Evolutionary conservation across 1,140 invertebrate genomes (phyloP), one percentile per base, ranked within the genome.

Genomic region (Phthorimaea operculella): DNA sequence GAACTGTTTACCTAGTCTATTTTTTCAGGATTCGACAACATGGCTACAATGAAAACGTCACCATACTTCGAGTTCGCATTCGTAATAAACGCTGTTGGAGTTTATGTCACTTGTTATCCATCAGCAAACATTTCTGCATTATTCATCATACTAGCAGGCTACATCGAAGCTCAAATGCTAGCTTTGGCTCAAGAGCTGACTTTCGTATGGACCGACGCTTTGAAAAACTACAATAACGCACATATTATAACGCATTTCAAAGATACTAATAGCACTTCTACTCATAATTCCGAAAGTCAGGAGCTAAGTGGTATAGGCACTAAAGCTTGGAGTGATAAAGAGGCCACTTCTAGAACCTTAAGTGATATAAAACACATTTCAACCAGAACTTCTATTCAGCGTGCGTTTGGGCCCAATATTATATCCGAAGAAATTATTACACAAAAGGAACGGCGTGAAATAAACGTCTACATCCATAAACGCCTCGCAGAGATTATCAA

Each of bases 1-100:
- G 21, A 2, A 28, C 21, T 28, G 6, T 2, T 28, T 2, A 28
- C 6, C 21, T 28, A 28, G 2, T 4, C 21, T 4, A 4, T 28
- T 28, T 28, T 6, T 28, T 2, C 21, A 28, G 21, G 21, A 6
- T 28, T 28, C 21, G 21, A 6, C 2, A 28, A 2, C 21, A 28
- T 28, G 21, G 21, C 21, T 28, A 28, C 78, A 21, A 72, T 70
- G 58, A 58, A 47, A 1, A 65, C 70, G 33, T 63, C 72, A 8
- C 76, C 76, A 12, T 70, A 76, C 58, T 75, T 63, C 42, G 66
- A 77, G 61, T 67, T 79, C 12, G 62, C 66, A 11, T 66, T 57
- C 18, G 11, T 62, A 11, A 44, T 67, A 5, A 55, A 54, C 48
- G 42, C 48, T 0, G 11, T 59, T 10, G 58, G 59, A 15, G 57